Conservation (phyloP, 2,797 vertebrate species). For the Notoglanidium macrostoma region DNA sequence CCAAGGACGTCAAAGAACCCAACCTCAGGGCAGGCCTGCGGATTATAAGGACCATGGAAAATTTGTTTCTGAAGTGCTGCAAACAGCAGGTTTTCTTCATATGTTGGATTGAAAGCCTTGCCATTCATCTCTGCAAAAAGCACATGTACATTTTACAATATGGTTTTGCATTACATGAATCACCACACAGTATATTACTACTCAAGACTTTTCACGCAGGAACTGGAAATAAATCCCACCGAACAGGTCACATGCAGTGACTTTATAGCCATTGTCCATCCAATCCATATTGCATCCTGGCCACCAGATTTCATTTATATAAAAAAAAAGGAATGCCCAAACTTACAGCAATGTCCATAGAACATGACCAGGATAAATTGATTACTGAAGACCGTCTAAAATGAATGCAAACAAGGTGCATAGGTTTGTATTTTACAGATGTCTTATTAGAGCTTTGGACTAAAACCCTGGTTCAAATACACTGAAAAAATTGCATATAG, state of each 20-base stretch:
- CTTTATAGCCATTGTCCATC: not conserved
- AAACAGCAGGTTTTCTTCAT: conserved; percentile 94
- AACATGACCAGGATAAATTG: not conserved
- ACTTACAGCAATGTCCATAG: not conserved
- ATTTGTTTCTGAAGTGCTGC: conserved; percentile 95
- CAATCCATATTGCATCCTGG: not conserved
- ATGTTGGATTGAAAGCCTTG: conserved; percentile 98
- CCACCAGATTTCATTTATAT: not conserved
- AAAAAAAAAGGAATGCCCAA: not conserved
- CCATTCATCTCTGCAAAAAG: conserved; percentile 90
- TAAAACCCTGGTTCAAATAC: not conserved
- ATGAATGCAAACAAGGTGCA: not conserved
- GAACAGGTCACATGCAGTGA: not conserved
- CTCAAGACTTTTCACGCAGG: not conserved
- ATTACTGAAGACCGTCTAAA: not conserved
- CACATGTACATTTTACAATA: not conserved
- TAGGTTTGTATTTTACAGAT: not conserved
- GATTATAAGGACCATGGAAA: conserved; percentile 90
- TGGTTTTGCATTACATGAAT: not conserved
- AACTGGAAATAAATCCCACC: not conserved
- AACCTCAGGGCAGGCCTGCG: conserved; percentile 91
- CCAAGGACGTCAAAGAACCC: conserved; percentile 98
- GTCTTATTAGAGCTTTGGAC: too few relatives aligned
- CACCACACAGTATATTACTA: not conserved
- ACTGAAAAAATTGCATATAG: too few relatives aligned